These are phyloP conservation scores for Machimus atricapillus DNA, from an alignment of 2,888 invertebrate genomes.

Conservation along the genomic window DNA sequence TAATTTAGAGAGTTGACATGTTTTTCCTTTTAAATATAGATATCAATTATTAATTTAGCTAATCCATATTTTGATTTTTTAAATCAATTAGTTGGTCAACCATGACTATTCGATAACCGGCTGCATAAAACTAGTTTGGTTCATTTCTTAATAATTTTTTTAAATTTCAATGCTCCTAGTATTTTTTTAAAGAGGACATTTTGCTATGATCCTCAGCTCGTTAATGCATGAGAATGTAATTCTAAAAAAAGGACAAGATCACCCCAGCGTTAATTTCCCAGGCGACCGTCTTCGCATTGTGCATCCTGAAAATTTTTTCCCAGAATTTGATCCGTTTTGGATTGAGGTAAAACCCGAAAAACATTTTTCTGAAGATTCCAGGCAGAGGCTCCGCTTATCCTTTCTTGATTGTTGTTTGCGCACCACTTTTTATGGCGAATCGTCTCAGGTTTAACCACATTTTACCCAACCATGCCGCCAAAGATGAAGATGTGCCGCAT, in stretches of 20 bases:
- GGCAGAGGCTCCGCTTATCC: neutral
- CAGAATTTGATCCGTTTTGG: slow-evolving; percentile 24
- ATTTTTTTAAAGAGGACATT: neutral
- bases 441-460: slow-evolving; percentile 20
- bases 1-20: neutral
- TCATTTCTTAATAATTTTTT: neutral
- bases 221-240: neutral
- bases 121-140: neutral
- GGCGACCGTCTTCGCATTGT: neutral
- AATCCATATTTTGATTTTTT: neutral
- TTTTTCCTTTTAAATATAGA: neutral
- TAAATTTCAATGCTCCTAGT: neutral
- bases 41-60: neutral
- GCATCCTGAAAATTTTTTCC: slow-evolving; percentile 1
- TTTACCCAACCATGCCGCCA: neutral
- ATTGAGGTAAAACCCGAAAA: slow-evolving; percentile 1
- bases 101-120: neutral
- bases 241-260: neutral
- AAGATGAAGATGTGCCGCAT: neutral
- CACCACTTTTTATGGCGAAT: neutral
- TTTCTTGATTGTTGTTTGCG: neutral
- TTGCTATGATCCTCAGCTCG: neutral
- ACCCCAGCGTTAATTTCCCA: neutral
- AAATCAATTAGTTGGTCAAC: neutral
- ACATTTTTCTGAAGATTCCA: neutral